Percentiles rank a stretch among this genome's conserved stretches.
phyloP scores from a whole-genome alignment of 2,113 vertebrate genomes.

The Erythrocercus mccallii region DNA sequence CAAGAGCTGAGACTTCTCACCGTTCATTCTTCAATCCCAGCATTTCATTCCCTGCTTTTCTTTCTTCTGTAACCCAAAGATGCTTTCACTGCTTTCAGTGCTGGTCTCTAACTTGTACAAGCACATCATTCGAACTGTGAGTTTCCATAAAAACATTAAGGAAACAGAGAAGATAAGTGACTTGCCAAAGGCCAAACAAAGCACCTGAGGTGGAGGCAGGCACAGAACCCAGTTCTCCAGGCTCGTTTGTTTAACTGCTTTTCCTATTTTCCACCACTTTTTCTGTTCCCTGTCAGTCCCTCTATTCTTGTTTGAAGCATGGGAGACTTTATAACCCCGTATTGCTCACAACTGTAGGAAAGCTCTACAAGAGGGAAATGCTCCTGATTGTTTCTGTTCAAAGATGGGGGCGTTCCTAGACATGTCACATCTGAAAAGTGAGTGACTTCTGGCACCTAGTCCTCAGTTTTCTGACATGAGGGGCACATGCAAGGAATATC shows the following conservation, averaged over 20 bases:
- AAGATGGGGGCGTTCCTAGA: slow-evolving; percentile 42
- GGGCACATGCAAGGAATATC: slow-evolving; percentile 29
- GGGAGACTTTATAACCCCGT: slow-evolving; percentile 17
- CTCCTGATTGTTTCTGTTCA: slow-evolving; percentile 15
- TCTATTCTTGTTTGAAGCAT: background rate
- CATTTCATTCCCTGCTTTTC: background rate
- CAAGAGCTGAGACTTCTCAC: background rate
- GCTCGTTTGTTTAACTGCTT: background rate
- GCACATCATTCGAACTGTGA: background rate
- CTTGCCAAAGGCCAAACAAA: background rate
- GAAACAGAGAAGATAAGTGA: background rate
- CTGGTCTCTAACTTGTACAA: background rate
- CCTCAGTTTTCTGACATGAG: slow-evolving; percentile 31
- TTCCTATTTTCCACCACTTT: slow-evolving; percentile 15
- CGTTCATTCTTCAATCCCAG: accelerated
- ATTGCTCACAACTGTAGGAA: slow-evolving; percentile 10
- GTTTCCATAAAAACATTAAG: background rate
- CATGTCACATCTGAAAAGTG: slow-evolving; percentile 41
- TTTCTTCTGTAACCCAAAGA: background rate
- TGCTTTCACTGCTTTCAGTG: background rate
- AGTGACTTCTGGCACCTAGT: slow-evolving; percentile 41
- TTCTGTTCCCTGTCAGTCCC: slow-evolving; percentile 20
- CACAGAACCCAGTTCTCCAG: background rate
- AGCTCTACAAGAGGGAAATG: background rate
- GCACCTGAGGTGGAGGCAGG: background rate